Base-by-base conservation (phyloP, 1,140 invertebrate genomes). In the Drosophila triauraria region DNA sequence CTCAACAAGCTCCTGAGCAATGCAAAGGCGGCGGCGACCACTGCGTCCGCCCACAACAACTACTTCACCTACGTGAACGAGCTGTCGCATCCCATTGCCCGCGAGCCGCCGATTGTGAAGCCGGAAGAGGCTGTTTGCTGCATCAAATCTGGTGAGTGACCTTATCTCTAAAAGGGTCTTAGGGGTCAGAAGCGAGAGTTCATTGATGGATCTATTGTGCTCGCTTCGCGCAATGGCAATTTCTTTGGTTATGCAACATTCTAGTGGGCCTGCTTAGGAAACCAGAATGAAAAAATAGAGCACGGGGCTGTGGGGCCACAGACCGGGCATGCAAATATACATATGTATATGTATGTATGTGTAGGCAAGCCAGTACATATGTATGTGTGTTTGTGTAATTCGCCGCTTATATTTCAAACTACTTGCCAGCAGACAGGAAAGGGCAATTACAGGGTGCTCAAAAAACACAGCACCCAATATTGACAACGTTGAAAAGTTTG, bases 31-130 rank as follows among this genome's bases (percentile, higher is more conserved):
- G 40, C 81, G 13, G 56, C 53, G 6, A 84, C 78, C 30, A 59
- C 64, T 20, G 60, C 64, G 2, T 38, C 59, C 47, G 44, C 47
- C 57, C 81, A 84, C n/a, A 91, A 92, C 69, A 94, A 85, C 71
- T 95, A 93, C 80, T 95, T 94, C 77, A 94, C 94, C 20, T 94
- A 94, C 58, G 93, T 93, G 17, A 93, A 93, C 65, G 94, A 94
- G 64, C 79, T 94, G 63, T 93, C 94, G 10, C 94, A 95, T 90
- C 94, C 94, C 53, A 85, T 94, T 62, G 90, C 93, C 38, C 85
- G 93, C 15, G 93, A 93, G 60, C 94, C 94, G 2, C 93, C 94
- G 78, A 93, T 91, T 78, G 80, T 94, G 4, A 54, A 74, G n/a
- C 92, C 93, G 10, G 93, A 94, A 46, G 92, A 94, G 69, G 94